Evolutionary conservation across 1,140 invertebrate genomes (phyloP), one percentile per base, ranked within the genome.

Genomic region (Nephotettix cincticeps): DNA sequence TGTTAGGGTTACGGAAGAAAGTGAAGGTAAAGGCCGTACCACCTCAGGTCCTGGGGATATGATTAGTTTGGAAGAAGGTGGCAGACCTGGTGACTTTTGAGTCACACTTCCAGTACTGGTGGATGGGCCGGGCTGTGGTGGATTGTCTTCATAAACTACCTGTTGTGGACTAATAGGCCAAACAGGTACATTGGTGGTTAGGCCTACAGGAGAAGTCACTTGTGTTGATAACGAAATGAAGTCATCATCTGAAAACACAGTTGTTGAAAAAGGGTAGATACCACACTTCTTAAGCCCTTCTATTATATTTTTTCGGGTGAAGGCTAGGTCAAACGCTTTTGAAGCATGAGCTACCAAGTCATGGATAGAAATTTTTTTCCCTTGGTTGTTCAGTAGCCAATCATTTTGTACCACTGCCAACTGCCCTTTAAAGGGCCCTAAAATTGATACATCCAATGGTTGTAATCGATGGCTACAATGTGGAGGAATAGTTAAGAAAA

Each of bases 401-500:
- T 64, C 70, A 71, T 81, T 75, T 47, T 71, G 72, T 36, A 70
- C 70, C 19, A 19, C 19, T 78, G 9, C 23, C 14, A 58, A 14
- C 23, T 58, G 9, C 3, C 9, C 63, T 69, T 83, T 83, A n/a
- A 82, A 80, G 13, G 80, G 78, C 0, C 74, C 77, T 74, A 75
- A 81, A 19, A 84, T 75, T 4, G 76, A 74, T 0, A 80, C 76
- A 72, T 85, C 84, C 1, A 85, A 72, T 1, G 83, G 83, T 71
- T 84, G 83, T 19, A 85, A 56, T 68, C 80, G 80, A 70, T 82
- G 81, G 32, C 78, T 77, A 29, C 76, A 75, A 69, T 82, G 80
- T 14, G 80, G 79, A n/a, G 78, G 78, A n/a, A 84, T 73, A 19
- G 80, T 78, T 6, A 82, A 71, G 71, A 82, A 47, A 4, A 77